A percentile compares a stretch with the other conserved stretches of the same genome.
Evolutionary conservation across 2,113 vertebrate species (phyloP).

Genomic region (Petrocephalus zakoni): DNA sequence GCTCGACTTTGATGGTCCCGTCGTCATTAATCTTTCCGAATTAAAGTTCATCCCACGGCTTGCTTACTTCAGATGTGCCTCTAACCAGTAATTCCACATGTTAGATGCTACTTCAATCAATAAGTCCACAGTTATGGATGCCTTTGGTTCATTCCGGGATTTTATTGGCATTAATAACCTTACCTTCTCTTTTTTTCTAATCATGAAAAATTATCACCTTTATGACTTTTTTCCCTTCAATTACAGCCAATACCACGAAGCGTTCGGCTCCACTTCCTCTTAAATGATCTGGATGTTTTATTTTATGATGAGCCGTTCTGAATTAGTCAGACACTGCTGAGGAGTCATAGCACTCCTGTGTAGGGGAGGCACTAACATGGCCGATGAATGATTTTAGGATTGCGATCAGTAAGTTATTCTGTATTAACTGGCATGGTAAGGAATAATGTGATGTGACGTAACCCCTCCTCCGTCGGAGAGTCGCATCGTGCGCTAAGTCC

Average conservation of each 20-base stretch:
- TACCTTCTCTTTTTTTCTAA: slow-evolving; percentile 35
- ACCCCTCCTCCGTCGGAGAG: not conserved
- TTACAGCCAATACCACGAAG: slow-evolving; percentile 46
- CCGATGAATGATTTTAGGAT: not conserved
- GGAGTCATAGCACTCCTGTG: not conserved
- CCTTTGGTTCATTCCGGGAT: slow-evolving; percentile 44
- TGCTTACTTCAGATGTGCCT: not conserved
- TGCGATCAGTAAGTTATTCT: not conserved
- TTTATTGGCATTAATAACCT: slow-evolving; percentile 58
- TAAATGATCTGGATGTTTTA: slow-evolving; percentile 65
- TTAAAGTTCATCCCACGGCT: not conserved
- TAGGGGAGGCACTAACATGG: not conserved
- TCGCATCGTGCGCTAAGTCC: not conserved
- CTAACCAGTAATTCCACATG: not conserved
- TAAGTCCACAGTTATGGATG: not conserved
- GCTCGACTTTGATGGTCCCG: not conserved
- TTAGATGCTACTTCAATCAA: not conserved
- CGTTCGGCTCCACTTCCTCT: slow-evolving; percentile 62
- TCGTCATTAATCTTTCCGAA: not conserved
- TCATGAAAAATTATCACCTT: slow-evolving; percentile 60
- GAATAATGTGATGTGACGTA: not conserved
- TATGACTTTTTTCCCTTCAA: slow-evolving; percentile 56
- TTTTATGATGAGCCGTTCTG: slow-evolving; percentile 51
- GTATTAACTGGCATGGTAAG: not conserved
- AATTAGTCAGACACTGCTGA: slow-evolving; percentile 39